Base-by-base conservation (phyloP, 1,140 invertebrate species). In the Tetramorium simillimum region DNA sequence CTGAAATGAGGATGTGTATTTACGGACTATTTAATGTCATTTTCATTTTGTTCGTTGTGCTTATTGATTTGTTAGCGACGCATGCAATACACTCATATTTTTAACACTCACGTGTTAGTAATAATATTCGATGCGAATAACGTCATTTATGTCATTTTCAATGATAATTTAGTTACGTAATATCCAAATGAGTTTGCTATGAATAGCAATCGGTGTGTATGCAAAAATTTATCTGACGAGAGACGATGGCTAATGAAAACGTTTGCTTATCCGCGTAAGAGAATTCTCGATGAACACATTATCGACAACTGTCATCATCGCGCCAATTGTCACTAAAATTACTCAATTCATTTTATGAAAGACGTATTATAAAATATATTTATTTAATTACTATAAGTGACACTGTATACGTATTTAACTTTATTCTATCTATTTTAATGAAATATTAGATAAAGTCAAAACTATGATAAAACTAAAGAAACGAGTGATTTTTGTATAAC, bases 211-310 rank as follows among this genome's bases (percentile, higher is more conserved):
- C 18, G 40, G 21, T 82, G 58, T 14, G 43, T 16, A 43, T 14
- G 69, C 56, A 84, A 73, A 75, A 84, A 49, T 84, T 84, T 24
- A 37, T 62, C 24, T 21, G 80, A 84, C 53, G 14, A 16, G 24
- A 3, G 28, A 46, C 49, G 69, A 73, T 28, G 63, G 49, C n/a
- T 49, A 84, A 75, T 75, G 56, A 73, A 84, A 75, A 60, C 24
- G 46, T 84, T 84, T 84, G 43, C 56, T 73, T 73, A 62, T 84
- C 14, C 24, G 43, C 28, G 43, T 84, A 73, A 73, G 40, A 75
- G 28, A 21, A n/a, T 60, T 60, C 46, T 37, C 37, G 21, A 78
- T 63, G 40, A 70, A 65, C 33, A 28, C 2, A 73, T 84, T 60
- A 84, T 60, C 43, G 40, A 37, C 56, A 37, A 84, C 16, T 75